Base-by-base conservation (phyloP, 2,888 invertebrate species). In the Lapara coniferarum region DNA sequence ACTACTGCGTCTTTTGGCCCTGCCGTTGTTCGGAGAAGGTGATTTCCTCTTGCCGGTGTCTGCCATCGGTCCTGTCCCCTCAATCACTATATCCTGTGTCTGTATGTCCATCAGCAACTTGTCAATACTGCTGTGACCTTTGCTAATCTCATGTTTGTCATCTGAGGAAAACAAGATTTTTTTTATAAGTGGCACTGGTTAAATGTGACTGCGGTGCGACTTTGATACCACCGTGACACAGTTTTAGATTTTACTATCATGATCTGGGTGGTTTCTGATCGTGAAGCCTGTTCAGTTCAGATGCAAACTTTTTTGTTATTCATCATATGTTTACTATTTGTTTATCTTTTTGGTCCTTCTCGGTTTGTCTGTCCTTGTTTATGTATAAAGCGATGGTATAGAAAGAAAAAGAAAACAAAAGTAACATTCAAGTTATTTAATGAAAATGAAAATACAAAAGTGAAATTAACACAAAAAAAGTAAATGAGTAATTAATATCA, bases 31-130 rank as follows among this genome's bases (percentile, higher is more conserved):
- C 0, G 74, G 76, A 0, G 72, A 76, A 0, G 89, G 89, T 2
- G 91, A 87, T 73, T 85, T 88, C 71, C 91, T 77, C 75, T 91
- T 90, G 51, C 79, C 74, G 19, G 67, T 53, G 7, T 63, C 63
- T 2, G 59, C 14, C 37, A 58, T 37, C n/a, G 59, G 19, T 16
- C 80, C 86, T 3, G 83, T 79, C 67, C 84, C 83, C 53, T 86
- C 87, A 10, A 85, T 84, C 69, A 83, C 81, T 12, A 91, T 85
- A 69, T 89, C 91, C 73, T 90, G 92, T 0, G 87, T 85, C 13
- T 88, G 87, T 58, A 92, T 85, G 51, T 85, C 88, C 84, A 90
- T 77, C 59, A 93, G 78, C 13, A 92, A 76, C 14, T 77, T 78
- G 80, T 92, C 91, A 72, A 90, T 77, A 71, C 85, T 85, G 75